Evolutionary conservation across 2,113 vertebrate species (phyloP).

Genomic region (Neolamprologus caudopunctatus): DNA sequence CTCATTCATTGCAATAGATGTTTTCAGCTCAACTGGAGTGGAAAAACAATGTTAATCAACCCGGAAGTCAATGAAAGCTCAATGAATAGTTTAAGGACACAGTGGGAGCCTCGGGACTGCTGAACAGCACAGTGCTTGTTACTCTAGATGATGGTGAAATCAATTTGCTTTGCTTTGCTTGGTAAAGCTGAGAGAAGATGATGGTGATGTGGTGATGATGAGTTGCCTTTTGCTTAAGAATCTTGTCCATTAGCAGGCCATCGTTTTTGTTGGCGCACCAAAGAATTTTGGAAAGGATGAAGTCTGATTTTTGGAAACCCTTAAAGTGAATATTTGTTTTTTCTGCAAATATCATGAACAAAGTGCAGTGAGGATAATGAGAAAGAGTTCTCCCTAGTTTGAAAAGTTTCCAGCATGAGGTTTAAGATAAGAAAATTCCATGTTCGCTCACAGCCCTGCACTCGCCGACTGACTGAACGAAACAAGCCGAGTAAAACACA

Average conservation of each 20-base stretch:
- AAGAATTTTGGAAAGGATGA: neutral
- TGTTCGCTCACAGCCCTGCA: neutral
- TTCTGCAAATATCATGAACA: neutral
- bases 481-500: neutral
- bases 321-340: neutral
- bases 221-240: neutral
- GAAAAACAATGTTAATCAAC: neutral
- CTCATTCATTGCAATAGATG: neutral
- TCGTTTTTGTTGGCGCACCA: fast-evolving
- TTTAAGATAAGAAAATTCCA: neutral
- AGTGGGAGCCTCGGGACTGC: neutral
- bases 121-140: neutral
- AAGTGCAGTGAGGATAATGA: neutral
- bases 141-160: neutral
- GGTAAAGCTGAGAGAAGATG: neutral
- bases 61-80: neutral
- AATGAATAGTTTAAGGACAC: neutral
- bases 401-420: neutral
- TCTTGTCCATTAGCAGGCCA: neutral
- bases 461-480: fast-evolving
- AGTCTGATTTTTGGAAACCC: neutral
- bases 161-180: neutral
- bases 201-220: neutral
- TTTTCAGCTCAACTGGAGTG: neutral
- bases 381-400: neutral